Base-by-base conservation (phyloP, 2,113 vertebrate genomes). In the Oncorhynchus mykiss region DNA sequence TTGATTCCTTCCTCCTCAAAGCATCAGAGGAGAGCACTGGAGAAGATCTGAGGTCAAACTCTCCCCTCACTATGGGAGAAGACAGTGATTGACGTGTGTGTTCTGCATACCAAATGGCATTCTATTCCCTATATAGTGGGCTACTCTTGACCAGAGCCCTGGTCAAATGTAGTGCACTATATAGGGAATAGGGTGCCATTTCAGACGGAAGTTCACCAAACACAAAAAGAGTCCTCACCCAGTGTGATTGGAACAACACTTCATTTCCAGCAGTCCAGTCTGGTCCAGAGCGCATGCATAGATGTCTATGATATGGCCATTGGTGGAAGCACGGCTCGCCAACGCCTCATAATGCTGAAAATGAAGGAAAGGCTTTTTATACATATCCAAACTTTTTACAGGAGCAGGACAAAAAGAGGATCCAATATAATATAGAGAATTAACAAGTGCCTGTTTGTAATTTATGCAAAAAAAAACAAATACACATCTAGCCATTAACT, bases 281-380 rank as follows among this genome's bases (percentile, higher is more conserved):
- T 99, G 98, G 88, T 99, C 98, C 72, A 99, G 85, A 0, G 97
- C 96, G 62, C 98, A 99, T 0, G 98, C 97, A 75, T 99, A 99
- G 83, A 99, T 96, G 85, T 99, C 98, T 82, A 99, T 94, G 83
- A 99, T 96, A 80, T 99, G 98, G 31, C 98, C 97, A 7, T 95
- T 97, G 6, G 93, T 85, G 49, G 98, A 95, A 69, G 97, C 96
- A 75, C 96, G 92, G 87, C 93, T 96, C 72, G 97, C 97, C 74
- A 99, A 85, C 16, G 95, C 91, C 94, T 99, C 98, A 82, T 96
- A 99, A 87, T 99, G 96, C 96, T 99, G 84, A 8, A 77, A 77
- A 11, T 72, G 34, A 86, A 27, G 25, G 65, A 81, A 29, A 1
- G 22, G 54, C 57, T 45, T 45, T 45, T 45, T 45, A 45, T 11